phyloP scores from a whole-genome alignment of 2,113 vertebrate genomes.

The Sorex araneus region DNA sequence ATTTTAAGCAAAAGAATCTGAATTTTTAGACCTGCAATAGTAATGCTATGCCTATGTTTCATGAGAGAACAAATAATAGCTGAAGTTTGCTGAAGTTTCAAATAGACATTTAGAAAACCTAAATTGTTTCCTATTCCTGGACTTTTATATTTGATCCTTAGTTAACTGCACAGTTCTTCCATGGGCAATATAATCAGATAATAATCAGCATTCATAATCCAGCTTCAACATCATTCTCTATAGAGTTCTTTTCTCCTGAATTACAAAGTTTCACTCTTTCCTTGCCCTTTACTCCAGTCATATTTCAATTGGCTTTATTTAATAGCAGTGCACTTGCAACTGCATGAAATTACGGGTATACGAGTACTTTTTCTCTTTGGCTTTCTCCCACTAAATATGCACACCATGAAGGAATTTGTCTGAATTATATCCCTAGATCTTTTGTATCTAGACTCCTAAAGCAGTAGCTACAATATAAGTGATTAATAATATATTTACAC shows the following conservation, averaged over 20 bases:
- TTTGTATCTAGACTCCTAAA: background rate
- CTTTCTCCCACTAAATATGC: background rate
- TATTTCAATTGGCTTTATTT: background rate
- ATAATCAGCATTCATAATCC: too few relatives aligned
- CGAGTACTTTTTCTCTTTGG: background rate
- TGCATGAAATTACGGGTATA: background rate
- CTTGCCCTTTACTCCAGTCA: background rate
- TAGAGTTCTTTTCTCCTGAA: too few relatives aligned
- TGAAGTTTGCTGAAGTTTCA: background rate
- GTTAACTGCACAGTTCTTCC: too few relatives aligned
- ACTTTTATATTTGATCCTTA: too few relatives aligned
- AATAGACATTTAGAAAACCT: too few relatives aligned
- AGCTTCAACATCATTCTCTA: too few relatives aligned
- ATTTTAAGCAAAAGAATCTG: background rate
- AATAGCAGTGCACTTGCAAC: background rate
- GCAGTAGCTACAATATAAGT: background rate
- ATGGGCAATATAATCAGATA: too few relatives aligned
- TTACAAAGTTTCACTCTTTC: rapidly evolving
- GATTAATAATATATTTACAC: background rate
- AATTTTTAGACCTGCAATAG: background rate
- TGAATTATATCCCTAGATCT: background rate
- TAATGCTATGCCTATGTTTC: background rate
- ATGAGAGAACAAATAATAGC: background rate
- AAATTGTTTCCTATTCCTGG: too few relatives aligned
- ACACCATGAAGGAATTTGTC: background rate